Evolutionary conservation across 2,888 invertebrate species (phyloP).

Genomic region (Ectropis crepuscularia): DNA sequence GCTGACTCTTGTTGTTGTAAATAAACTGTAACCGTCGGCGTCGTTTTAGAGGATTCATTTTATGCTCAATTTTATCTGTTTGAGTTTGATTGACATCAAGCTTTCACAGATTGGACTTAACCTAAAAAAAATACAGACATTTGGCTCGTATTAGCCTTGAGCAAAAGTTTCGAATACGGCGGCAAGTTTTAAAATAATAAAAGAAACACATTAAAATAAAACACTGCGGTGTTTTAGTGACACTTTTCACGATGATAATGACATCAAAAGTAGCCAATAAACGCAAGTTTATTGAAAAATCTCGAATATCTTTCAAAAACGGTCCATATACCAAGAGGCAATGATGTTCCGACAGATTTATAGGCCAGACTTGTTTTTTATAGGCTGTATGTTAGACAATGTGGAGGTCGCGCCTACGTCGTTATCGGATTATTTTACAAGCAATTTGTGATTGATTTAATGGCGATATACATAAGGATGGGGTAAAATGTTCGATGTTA

Average conservation of each 20-base stretch:
- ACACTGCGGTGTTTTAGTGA: neutral
- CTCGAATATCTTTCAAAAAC: constrained; percentile 19
- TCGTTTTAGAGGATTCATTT: too few species aligned
- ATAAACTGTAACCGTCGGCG: too few species aligned
- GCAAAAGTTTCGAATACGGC: too few species aligned
- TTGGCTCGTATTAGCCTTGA: too few species aligned
- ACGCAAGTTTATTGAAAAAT: constrained; percentile 14
- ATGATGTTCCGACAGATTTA: constrained; percentile 39
- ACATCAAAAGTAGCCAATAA: constrained; percentile 1
- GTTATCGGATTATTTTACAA: constrained; percentile 29
- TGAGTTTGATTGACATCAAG: too few species aligned
- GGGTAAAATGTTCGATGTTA: constrained; percentile 19
- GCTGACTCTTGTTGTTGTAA: too few species aligned
- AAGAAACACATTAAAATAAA: too few species aligned
- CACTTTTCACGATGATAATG: neutral
- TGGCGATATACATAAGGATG: constrained; percentile 13
- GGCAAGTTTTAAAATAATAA: too few species aligned
- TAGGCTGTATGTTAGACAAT: constrained; percentile 29
- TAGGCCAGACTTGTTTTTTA: constrained; percentile 27
- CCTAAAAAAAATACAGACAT: too few species aligned
- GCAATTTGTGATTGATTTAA: constrained; percentile 30
- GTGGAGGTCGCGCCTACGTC: constrained; percentile 24
- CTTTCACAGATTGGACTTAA: too few species aligned
- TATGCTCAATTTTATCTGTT: too few species aligned
- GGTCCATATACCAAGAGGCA: constrained; percentile 29